Evolutionary conservation across 2,113 vertebrate species (phyloP).

Genomic region (Origma solitaria): DNA sequence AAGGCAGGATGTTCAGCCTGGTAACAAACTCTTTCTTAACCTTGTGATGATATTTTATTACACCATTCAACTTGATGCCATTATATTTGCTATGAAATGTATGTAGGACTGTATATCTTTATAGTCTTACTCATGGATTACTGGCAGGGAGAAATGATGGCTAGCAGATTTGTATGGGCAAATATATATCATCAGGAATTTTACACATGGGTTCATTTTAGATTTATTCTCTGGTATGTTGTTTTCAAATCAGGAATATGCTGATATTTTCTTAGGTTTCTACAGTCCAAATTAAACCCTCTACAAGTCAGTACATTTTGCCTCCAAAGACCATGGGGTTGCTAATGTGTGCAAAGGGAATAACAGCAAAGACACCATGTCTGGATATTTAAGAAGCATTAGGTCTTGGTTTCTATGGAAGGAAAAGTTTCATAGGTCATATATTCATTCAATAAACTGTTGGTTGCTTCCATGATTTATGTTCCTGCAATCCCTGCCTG

Average conservation of each 20-base stretch:
- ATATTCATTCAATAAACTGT: neutral
- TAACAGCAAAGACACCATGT: neutral
- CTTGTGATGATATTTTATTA: neutral
- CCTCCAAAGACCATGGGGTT: neutral
- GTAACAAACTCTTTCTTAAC: neutral
- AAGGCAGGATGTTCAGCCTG: neutral
- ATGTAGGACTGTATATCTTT: neutral
- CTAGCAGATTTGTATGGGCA: neutral
- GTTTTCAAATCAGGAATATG: neutral
- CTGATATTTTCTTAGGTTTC: neutral
- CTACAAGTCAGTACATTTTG: neutral
- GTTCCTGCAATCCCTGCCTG: slow-evolving; percentile 1
- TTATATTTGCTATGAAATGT: neutral
- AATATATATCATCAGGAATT: neutral
- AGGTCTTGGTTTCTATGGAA: neutral
- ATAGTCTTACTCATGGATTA: neutral
- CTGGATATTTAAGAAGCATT: slow-evolving; percentile 1
- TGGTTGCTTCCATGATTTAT: slow-evolving; percentile 29
- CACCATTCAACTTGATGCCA: neutral
- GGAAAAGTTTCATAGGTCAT: neutral
- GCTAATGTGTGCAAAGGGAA: neutral
- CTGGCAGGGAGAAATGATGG: neutral
- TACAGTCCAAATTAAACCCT: neutral
- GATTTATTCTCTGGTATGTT: neutral
- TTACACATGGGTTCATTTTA: neutral